Conservation (phyloP, 2,797 vertebrate genomes). For the Fistularia commersonii region DNA sequence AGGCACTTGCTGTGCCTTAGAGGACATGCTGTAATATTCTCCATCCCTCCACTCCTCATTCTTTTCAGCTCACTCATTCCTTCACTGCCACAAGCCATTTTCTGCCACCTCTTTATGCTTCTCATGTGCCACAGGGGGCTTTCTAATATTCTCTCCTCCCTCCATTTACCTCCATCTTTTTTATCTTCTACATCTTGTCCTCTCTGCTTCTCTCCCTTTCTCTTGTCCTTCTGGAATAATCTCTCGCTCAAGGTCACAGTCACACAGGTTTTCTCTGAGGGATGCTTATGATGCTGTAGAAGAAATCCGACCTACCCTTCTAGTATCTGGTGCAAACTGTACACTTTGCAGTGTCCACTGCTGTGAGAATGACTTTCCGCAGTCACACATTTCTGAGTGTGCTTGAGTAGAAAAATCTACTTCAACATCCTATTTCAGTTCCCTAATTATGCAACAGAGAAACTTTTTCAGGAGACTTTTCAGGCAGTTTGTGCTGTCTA, state of each 20-base stretch:
- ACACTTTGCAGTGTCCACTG: conserved; percentile 1
- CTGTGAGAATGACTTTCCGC: conserved; percentile 12
- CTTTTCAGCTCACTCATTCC: conserved; percentile 46
- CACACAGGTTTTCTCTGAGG: conserved; percentile 13
- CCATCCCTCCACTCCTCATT: conserved; percentile 38
- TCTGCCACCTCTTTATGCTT: conserved; percentile 51
- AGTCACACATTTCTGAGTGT: conserved; percentile 2
- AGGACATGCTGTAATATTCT: conserved; percentile 66
- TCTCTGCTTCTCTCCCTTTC: conserved; percentile 12
- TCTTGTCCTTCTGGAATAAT: conserved; percentile 24
- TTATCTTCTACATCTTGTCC: conserved; percentile 7
- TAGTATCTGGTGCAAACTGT: conserved; percentile 14
- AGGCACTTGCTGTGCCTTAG: conserved; percentile 59
- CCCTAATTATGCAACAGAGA: conserved; percentile 27
- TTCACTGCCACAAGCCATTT: conserved; percentile 56
- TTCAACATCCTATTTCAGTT: too few relatives aligned
- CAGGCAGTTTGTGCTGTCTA: conserved; percentile 38
- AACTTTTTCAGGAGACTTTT: conserved; percentile 50
- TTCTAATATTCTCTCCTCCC: conserved; percentile 49
- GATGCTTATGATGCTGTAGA: conserved; percentile 17
- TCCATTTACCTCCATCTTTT: conserved; percentile 42
- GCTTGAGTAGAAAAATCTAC: conserved; percentile 10
- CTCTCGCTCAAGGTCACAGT: conserved; percentile 51
- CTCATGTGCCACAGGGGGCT: conserved; percentile 33
- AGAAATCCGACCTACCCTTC: conserved; percentile 15